Evolutionary conservation across 2,888 invertebrate genomes (phyloP), one percentile per base, ranked within the genome.

Genomic region (Baronia brevicornis): DNA sequence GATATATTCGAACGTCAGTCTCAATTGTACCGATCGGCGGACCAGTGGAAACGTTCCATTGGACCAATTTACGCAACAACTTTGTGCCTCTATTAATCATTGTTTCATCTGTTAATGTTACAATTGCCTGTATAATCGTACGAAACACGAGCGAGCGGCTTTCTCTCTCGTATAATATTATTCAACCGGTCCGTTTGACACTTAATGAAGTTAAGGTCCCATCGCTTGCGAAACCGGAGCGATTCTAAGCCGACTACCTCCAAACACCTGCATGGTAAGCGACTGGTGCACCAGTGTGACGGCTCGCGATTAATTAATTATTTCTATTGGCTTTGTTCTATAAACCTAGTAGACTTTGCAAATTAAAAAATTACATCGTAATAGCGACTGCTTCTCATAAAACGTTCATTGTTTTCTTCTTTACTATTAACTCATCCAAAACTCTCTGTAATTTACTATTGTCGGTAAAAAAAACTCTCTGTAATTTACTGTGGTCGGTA

Each of bases 201-300:
- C 43, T 41, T 46, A 39, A 45, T 48, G 46, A 48, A 46, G 49
- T 45, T 49, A 39, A 39, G 38, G 41, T 45, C 30, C 33, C 41
- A 46, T 42, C 48, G 37, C 28, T 50, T 50, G 42, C 25, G 41
- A 47, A 49, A 49, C 38, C 38, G 34, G 47, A 43, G 36, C 49
- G 40, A 28, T 12, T 28, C 12, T 28, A 22, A 35, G 31, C 29
- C 33, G 37, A 33, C 43, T 43, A 46, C 39, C 31, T 42, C 31
- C 33, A 40, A 38, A 34, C 44, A 46, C 42, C 44, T 31, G 40
- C 39, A 28, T 23, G 35, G 46, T 41, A 43, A 33, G 42, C 28
- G 31, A 44, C 36, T 28, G 30, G 28, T 43, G 36, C 39, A 34
- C 36, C 37, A 41, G 39, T 44, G 18, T 22, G 13, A 33, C 27